These are phyloP conservation scores for Ganaspis brasiliensis DNA, from an alignment of 2,888 invertebrate genomes.

Conservation along the genomic window DNA sequence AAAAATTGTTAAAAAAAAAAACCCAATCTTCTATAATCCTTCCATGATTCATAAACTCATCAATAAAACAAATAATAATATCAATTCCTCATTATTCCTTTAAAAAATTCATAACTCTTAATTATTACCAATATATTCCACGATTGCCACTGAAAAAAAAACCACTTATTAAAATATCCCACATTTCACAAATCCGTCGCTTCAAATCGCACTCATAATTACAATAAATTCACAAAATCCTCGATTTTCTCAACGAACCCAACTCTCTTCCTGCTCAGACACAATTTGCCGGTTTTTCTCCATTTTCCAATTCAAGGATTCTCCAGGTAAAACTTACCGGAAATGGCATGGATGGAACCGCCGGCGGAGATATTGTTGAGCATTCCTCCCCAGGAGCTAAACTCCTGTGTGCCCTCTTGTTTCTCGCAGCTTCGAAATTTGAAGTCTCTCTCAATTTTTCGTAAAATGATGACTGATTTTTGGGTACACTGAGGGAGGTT, in stretches of 20 bases:
- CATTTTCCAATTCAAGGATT: neutral
- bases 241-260: neutral
- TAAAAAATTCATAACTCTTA: too few relatives aligned
- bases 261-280: neutral
- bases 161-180: neutral
- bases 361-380: slow-evolving; percentile 80
- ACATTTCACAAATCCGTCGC: slow-evolving; percentile 9
- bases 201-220: neutral
- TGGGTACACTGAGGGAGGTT: neutral
- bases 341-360: slow-evolving; percentile 78
- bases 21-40: too few relatives aligned
- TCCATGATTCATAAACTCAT: too few relatives aligned
- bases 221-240: slow-evolving; percentile 20
- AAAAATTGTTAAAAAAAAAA: too few relatives aligned
- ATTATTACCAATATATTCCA: too few relatives aligned
- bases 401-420: slow-evolving; percentile 66
- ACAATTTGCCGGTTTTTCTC: neutral
- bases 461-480: slow-evolving; percentile 23
- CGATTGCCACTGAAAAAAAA: too few relatives aligned
- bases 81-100: too few relatives aligned
- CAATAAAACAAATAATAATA: too few relatives aligned
- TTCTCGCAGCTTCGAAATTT: slow-evolving; percentile 32
- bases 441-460: slow-evolving; percentile 35
- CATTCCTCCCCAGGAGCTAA: slow-evolving; percentile 78
- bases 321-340: slow-evolving; percentile 73